Evolutionary conservation across 2,797 vertebrate species (phyloP).

Genomic region (Pipistrellus kuhlii): DNA sequence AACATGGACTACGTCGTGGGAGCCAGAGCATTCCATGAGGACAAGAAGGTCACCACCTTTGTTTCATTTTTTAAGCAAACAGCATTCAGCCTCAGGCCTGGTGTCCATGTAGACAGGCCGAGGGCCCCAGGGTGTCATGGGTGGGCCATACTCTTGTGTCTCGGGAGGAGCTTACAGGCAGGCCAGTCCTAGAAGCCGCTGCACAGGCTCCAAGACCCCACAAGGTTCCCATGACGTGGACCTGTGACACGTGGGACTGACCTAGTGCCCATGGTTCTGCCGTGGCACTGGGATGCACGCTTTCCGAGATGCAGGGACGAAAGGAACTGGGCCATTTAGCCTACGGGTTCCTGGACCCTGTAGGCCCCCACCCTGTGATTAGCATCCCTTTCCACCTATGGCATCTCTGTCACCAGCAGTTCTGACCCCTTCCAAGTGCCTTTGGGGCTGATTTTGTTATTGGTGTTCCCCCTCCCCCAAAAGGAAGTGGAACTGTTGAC

Average conservation of each 20-base stretch:
- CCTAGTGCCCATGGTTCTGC: not conserved
- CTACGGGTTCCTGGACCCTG: not conserved
- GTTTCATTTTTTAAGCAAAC: not conserved
- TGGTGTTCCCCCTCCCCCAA: no score
- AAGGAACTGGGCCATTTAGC: not conserved
- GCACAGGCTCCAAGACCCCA: accelerated
- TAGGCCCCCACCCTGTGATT: not conserved
- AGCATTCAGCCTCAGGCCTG: accelerated
- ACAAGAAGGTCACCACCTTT: conserved; percentile 83
- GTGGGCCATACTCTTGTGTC: accelerated
- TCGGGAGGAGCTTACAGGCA: not conserved
- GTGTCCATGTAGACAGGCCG: accelerated
- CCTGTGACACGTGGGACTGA: not conserved
- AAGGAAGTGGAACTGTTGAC: not conserved
- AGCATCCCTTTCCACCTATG: accelerated
- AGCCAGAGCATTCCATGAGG: not conserved
- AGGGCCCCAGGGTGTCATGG: accelerated
- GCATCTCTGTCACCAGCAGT: not conserved
- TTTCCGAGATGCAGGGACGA: accelerated
- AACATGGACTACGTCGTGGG: conserved; percentile 83
- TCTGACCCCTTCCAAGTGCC: not conserved
- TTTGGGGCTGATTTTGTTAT: not conserved
- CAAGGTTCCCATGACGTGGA: not conserved
- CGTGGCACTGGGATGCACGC: accelerated
- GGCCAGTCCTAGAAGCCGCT: not conserved